Conservation (phyloP, 1,140 invertebrate species). For the Calosoma granatense region DNA sequence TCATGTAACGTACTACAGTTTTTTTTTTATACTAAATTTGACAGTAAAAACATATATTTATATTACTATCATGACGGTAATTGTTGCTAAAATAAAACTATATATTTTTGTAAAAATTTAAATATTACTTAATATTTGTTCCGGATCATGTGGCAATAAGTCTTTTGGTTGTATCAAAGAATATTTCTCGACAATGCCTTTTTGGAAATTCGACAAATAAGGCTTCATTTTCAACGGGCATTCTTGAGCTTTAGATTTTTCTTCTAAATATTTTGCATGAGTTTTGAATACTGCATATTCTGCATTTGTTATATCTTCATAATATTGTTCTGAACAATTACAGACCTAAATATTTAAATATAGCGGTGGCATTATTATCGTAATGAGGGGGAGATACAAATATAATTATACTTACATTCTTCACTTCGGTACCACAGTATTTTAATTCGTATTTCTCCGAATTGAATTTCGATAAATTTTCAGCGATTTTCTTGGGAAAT, state of each 20-base stretch:
- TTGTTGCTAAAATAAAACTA: no score
- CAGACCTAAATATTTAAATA: no score
- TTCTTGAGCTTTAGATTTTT: neutral
- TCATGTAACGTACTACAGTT: no score
- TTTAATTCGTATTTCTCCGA: conserved; percentile 10
- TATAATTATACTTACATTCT: conserved; percentile 10
- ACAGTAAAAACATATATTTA: no score
- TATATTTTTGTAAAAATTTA: no score
- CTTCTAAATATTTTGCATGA: conserved; percentile 9
- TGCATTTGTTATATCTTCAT: conserved; percentile 10
- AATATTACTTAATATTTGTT: neutral
- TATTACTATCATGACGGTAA: no score
- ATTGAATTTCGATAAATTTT: conserved; percentile 15
- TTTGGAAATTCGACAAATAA: conserved; percentile 8
- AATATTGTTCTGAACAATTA: neutral
- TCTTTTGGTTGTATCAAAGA: conserved; percentile 11
- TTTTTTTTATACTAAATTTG: no score
- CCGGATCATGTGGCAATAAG: conserved; percentile 5
- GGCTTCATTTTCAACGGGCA: neutral
- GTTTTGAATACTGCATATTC: conserved; percentile 15
- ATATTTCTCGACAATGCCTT: conserved; percentile 12
- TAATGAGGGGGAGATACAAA: no score
- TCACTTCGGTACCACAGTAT: conserved; percentile 4
- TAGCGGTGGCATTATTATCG: no score
- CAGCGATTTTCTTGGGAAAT: conserved; percentile 11